Evolutionary conservation across 2,797 vertebrate genomes (phyloP).

Genomic region (Petrocephalus schoutedeni): DNA sequence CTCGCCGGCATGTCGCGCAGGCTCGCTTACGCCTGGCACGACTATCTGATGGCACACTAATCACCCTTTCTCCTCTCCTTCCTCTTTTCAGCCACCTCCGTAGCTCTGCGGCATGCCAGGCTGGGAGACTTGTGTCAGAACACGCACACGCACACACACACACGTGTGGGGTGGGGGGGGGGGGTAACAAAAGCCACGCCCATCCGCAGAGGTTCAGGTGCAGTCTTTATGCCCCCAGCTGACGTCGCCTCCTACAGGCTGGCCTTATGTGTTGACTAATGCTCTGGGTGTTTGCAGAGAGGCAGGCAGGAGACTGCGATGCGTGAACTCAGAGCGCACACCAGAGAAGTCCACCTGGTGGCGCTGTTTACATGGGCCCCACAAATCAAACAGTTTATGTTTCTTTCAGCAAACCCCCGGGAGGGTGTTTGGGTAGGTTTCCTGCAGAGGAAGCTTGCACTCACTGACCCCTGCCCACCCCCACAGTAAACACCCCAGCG

Average conservation of each 20-base stretch:
- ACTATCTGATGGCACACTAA: constrained; percentile 68
- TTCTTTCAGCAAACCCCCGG: background rate
- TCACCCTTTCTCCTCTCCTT: constrained; percentile 49
- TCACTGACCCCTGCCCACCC: background rate
- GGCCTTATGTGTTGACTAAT: background rate
- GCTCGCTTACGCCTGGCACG: constrained; percentile 68
- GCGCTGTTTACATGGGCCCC: background rate
- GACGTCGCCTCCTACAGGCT: background rate
- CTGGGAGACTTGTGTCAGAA: background rate
- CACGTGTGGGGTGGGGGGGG: no score
- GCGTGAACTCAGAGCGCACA: background rate
- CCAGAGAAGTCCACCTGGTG: background rate
- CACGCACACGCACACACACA: background rate
- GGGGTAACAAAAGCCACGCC: background rate
- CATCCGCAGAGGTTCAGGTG: background rate
- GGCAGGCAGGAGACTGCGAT: background rate
- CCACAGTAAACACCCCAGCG: no score
- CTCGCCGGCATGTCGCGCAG: constrained; percentile 74
- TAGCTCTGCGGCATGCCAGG: constrained; percentile 8
- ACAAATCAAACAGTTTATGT: background rate
- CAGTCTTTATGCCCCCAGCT: background rate
- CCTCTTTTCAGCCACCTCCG: constrained; percentile 5
- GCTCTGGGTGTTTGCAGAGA: background rate
- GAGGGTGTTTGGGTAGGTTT: background rate
- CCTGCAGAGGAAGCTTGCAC: background rate